phyloP scores from a whole-genome alignment of 1,140 invertebrate species.

The Drosophila pachea region DNA sequence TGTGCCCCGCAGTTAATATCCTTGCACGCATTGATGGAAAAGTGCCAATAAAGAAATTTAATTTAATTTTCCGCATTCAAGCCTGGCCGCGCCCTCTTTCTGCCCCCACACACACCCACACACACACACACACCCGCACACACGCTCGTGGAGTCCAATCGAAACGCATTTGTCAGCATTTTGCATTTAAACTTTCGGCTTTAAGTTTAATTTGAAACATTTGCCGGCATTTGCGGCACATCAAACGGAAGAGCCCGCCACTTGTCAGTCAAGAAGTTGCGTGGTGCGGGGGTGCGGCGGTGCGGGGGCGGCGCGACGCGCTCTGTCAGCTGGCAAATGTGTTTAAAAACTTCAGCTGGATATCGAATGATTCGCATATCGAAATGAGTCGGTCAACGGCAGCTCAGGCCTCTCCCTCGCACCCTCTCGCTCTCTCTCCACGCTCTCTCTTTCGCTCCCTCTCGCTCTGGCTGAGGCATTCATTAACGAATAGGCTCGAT shows the following conservation, averaged over 20 bases:
- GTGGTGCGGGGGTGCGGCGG: background rate
- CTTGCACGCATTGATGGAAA: conserved; percentile 23
- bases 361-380: background rate
- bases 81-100: conserved; percentile 15
- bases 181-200: conserved; percentile 66
- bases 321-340: conserved; percentile 4
- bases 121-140: background rate
- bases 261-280: background rate
- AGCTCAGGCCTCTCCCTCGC: background rate
- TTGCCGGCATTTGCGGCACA: conserved; percentile 51
- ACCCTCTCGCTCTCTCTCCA: background rate
- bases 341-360: conserved; percentile 5
- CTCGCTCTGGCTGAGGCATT: background rate
- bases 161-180: conserved; percentile 72
- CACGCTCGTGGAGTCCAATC: conserved; percentile 17
- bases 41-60: conserved; percentile 72
- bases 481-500: background rate
- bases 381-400: background rate
- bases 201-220: conserved; percentile 59
- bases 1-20: background rate
- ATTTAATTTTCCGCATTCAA: conserved; percentile 67
- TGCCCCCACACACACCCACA: background rate
- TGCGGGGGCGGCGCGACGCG: background rate
- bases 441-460: background rate
- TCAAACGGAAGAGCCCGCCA: conserved; percentile 37